Evolutionary conservation across 2,888 invertebrate species (phyloP).

Genomic region (Tinea semifulvella): DNA sequence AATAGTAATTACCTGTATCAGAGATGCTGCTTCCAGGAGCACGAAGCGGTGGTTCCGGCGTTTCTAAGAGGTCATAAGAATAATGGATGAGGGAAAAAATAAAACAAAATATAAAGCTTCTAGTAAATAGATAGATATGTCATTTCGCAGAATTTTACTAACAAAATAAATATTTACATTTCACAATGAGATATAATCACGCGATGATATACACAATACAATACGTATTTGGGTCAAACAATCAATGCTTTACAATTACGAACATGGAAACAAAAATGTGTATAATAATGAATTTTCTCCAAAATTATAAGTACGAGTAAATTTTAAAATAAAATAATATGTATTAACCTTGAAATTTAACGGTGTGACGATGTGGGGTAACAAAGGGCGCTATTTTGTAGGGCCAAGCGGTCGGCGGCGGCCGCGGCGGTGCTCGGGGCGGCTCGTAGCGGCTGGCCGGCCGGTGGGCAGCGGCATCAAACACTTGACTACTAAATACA

Average conservation of each 20-base stretch:
- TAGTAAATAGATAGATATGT: not conserved
- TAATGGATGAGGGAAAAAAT: conserved; percentile 30
- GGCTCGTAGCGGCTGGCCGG: conserved; percentile 82
- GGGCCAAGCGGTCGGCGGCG: conserved; percentile 55
- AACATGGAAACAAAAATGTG: conserved; percentile 14
- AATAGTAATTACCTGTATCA: conserved; percentile 62
- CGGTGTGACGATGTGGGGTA: conserved; percentile 70
- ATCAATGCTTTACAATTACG: conserved; percentile 18
- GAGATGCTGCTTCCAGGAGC: conserved; percentile 61
- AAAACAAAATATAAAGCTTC: conserved; percentile 22
- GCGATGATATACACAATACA: conserved; percentile 25
- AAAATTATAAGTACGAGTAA: conserved; percentile 7
- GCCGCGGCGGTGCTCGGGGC: conserved; percentile 63
- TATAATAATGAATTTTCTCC: conserved; percentile 2
- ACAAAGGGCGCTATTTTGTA: conserved; percentile 50
- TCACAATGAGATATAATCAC: conserved; percentile 15
- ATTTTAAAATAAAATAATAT: conserved; percentile 20
- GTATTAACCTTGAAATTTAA: conserved; percentile 77
- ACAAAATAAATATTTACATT: conserved; percentile 9
- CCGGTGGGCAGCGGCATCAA: conserved; percentile 78
- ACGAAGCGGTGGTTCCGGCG: conserved; percentile 72
- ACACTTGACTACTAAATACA: conserved; percentile 71
- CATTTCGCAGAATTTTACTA: not conserved
- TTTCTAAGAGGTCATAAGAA: conserved; percentile 63
- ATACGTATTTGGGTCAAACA: conserved; percentile 18